These are phyloP conservation scores for Melanchra persicariae DNA, from an alignment of 2,888 invertebrate genomes.

Conservation along the genomic window DNA sequence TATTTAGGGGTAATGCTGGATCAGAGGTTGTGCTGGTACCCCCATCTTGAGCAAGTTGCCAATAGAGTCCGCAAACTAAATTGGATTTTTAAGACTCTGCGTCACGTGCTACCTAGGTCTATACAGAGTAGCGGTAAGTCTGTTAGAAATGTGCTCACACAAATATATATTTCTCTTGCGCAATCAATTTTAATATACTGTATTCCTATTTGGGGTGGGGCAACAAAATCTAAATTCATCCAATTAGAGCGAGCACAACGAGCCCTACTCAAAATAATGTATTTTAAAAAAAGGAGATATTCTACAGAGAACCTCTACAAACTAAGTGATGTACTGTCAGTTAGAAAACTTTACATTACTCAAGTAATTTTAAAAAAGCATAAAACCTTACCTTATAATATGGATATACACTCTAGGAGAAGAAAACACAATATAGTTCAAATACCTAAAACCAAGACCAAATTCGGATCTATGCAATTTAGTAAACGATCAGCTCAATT, in stretches of 20 bases:
- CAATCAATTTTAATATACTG: conserved; percentile 1
- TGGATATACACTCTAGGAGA: conserved; percentile 6
- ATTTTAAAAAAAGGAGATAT: conserved; percentile 18
- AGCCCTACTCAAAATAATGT: conserved; percentile 15
- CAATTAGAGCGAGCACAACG: conserved; percentile 21
- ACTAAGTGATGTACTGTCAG: conserved; percentile 5
- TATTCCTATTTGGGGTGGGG: conserved; percentile 16
- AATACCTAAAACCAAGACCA: conserved; percentile 12
- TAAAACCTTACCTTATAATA: too few relatives aligned
- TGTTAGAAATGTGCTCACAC: neutral
- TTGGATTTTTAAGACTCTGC: conserved; percentile 10
- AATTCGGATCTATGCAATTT: conserved; percentile 19
- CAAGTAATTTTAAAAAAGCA: conserved; percentile 22
- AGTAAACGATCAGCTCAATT: conserved; percentile 11
- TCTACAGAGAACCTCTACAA: conserved; percentile 14
- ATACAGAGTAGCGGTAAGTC: neutral
- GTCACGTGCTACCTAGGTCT: neutral
- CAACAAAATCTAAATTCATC: conserved; percentile 7
- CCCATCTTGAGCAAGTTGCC: neutral
- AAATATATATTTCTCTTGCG: conserved; percentile 6
- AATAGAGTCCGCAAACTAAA: neutral
- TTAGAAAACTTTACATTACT: conserved; percentile 17
- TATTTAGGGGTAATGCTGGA: conserved; percentile 7
- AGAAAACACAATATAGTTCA: conserved; percentile 16
- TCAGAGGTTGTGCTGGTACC: neutral